phyloP scores from a whole-genome alignment of 2,113 vertebrate genomes.

The Deroptyus accipitrinus region DNA sequence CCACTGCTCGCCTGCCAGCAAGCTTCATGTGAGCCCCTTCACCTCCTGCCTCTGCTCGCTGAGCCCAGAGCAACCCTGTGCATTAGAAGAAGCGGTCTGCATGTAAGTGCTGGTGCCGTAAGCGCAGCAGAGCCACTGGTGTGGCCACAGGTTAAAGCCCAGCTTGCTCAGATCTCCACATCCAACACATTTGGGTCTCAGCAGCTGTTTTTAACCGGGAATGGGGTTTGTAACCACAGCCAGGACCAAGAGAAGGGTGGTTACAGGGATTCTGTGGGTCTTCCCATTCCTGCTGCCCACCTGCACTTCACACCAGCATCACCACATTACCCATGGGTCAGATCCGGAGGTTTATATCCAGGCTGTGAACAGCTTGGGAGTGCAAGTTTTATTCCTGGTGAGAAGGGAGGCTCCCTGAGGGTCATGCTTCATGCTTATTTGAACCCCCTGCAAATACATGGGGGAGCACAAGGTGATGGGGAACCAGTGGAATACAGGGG shows the following conservation, averaged over 20 bases:
- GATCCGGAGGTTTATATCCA: not conserved
- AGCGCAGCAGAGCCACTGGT: not conserved
- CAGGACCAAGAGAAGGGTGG: not conserved
- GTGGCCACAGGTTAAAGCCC: accelerated
- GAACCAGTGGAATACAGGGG: accelerated
- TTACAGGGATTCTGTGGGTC: not conserved
- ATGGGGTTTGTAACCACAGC: not conserved
- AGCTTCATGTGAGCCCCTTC: not conserved
- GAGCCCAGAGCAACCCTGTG: not conserved
- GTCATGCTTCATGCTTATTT: not conserved
- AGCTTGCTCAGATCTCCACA: not conserved
- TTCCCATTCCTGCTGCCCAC: accelerated
- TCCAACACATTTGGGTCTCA: accelerated
- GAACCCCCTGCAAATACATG: not conserved
- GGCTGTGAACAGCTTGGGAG: not conserved
- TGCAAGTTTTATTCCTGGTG: not conserved
- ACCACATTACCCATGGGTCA: accelerated
- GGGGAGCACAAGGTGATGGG: not conserved
- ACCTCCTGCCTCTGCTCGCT: accelerated
- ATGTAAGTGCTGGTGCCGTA: accelerated
- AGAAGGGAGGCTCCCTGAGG: not conserved
- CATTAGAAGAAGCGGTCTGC: not conserved
- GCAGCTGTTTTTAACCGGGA: not conserved
- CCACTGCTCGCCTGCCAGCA: not conserved
- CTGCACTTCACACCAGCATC: not conserved